Evolutionary conservation across 2,888 invertebrate genomes (phyloP).

Genomic region (Limenitis camilla): DNA sequence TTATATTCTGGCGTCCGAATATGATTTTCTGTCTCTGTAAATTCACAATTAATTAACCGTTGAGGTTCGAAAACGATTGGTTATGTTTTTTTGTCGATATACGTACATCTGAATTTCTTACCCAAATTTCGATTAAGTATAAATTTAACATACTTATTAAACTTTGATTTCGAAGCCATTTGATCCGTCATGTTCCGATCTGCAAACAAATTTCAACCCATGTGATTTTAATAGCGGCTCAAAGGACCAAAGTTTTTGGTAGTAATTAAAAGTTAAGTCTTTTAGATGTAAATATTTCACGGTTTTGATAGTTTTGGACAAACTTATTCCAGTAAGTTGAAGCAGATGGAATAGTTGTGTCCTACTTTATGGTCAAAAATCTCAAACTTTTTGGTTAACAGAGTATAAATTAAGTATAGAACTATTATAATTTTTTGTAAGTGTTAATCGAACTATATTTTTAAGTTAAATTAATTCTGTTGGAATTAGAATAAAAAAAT

Average conservation of each 20-base stretch:
- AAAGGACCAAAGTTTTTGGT: conserved; percentile 31
- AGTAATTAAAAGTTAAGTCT: conserved; percentile 38
- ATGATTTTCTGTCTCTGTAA: too few relatives aligned
- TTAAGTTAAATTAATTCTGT: too few relatives aligned
- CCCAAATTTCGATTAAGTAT: conserved; percentile 18
- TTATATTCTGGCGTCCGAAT: too few relatives aligned
- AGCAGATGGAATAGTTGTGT: too few relatives aligned
- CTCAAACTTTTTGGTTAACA: neutral
- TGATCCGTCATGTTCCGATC: conserved; percentile 23
- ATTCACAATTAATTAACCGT: too few relatives aligned
- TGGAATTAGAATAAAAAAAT: too few relatives aligned
- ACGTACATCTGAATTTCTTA: too few relatives aligned
- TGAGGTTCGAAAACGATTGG: too few relatives aligned
- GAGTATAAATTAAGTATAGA: too few relatives aligned
- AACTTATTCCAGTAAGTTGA: neutral
- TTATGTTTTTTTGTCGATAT: too few relatives aligned
- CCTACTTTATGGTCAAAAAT: neutral
- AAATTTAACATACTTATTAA: conserved; percentile 23
- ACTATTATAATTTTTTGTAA: too few relatives aligned
- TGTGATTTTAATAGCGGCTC: conserved; percentile 34
- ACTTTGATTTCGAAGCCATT: conserved; percentile 23
- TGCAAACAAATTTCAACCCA: conserved; percentile 29
- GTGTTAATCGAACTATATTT: too few relatives aligned
- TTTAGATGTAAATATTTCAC: conserved; percentile 34
- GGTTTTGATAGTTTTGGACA: conserved; percentile 8